Conservation (phyloP, 2,888 invertebrate species). For the Amorpha juglandis region DNA sequence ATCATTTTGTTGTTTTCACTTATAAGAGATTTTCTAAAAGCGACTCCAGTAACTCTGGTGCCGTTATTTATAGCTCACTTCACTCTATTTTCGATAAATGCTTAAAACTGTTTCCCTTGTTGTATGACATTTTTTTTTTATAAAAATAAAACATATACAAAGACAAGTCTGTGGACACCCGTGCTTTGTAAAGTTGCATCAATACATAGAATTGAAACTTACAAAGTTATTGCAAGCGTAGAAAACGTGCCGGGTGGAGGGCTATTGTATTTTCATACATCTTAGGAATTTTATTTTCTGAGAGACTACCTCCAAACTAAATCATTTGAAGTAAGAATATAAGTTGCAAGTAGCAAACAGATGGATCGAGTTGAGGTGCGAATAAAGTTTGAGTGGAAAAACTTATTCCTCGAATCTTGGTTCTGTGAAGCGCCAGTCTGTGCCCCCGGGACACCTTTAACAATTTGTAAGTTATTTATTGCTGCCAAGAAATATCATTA, state of each 20-base stretch:
- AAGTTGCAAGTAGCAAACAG: slow-evolving; percentile 73
- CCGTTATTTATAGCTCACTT: slow-evolving; percentile 11
- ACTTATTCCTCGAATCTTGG: slow-evolving; percentile 75
- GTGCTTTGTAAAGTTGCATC: slow-evolving; percentile 14
- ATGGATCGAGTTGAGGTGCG: slow-evolving; percentile 74
- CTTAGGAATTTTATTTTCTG: slow-evolving; percentile 68
- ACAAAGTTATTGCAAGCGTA: slow-evolving; percentile 52
- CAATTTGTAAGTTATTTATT: slow-evolving; percentile 83
- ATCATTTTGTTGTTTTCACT: slow-evolving; percentile 63
- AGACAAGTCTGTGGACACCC: neutral
- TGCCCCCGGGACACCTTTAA: slow-evolving; percentile 77
- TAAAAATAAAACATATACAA: neutral
- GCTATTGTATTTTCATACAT: slow-evolving; percentile 73
- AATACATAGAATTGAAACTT: slow-evolving; percentile 34
- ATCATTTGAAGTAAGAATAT: slow-evolving; percentile 81
- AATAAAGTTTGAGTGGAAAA: slow-evolving; percentile 83
- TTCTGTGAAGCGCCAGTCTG: slow-evolving; percentile 60
- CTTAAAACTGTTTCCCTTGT: neutral
- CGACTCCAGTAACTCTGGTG: slow-evolving; percentile 13
- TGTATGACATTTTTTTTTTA: neutral
- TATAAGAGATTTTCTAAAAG: slow-evolving; percentile 36
- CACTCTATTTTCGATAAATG: neutral
- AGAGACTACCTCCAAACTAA: slow-evolving; percentile 76
- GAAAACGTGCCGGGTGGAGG: slow-evolving; percentile 42
- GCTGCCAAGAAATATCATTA: slow-evolving; percentile 78